These are phyloP conservation scores for Arenaria interpres DNA, from an alignment of 2,113 vertebrate species.

Conservation along the genomic window DNA sequence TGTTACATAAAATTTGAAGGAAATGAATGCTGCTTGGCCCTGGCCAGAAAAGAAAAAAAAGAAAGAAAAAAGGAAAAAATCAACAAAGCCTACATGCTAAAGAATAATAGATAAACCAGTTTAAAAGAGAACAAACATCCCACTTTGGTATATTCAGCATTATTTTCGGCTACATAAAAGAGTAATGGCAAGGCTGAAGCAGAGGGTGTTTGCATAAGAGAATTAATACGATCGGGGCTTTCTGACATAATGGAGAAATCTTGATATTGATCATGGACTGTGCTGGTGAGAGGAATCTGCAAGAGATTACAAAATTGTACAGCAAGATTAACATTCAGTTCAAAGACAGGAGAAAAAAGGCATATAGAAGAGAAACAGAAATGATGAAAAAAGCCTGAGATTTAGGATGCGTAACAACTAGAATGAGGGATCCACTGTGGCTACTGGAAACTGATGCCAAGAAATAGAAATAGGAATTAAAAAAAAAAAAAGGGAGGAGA, in stretches of 20 bases:
- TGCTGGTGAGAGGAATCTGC: neutral
- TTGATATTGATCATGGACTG: neutral
- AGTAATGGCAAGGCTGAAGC: neutral
- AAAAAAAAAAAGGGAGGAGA: neutral
- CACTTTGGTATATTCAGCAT: neutral
- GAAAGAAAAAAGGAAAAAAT: neutral
- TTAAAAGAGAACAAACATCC: neutral
- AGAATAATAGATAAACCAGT: neutral
- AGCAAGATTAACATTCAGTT: neutral
- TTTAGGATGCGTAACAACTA: neutral
- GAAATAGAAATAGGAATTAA: neutral
- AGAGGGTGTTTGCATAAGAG: neutral
- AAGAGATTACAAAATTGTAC: neutral
- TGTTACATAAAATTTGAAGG: neutral
- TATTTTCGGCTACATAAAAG: neutral
- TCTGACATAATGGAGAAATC: neutral
- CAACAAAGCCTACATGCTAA: neutral
- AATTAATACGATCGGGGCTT: neutral
- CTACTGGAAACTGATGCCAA: neutral
- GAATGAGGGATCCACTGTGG: neutral
- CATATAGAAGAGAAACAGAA: neutral
- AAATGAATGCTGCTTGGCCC: neutral
- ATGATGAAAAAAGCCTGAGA: neutral
- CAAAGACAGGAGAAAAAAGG: neutral
- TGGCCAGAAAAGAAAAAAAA: neutral